These are phyloP conservation scores for Aphelenchoides fujianensis DNA, from an alignment of 1,140 invertebrate genomes.

Conservation along the genomic window DNA sequence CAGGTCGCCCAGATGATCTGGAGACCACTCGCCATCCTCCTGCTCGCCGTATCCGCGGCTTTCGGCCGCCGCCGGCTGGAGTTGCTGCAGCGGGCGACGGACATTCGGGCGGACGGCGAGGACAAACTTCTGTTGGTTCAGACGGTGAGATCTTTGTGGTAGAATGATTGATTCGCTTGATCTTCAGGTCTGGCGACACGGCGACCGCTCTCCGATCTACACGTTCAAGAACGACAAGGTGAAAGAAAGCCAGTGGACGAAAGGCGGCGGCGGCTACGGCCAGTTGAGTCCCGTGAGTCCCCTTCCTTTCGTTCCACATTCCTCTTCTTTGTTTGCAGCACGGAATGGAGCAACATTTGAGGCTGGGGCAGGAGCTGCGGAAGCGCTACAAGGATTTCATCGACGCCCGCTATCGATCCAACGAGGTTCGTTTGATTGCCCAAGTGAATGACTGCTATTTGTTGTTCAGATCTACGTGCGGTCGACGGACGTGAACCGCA, in stretches of 20 bases:
- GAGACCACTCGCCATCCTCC: too few species aligned
- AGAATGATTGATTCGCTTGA: constrained; percentile 3
- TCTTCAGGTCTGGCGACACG: neutral
- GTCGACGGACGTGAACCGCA: constrained; percentile 16
- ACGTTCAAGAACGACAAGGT: neutral
- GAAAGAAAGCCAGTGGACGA: neutral
- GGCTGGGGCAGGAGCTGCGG: neutral
- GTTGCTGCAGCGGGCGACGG: too few species aligned
- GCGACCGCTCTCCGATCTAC: neutral
- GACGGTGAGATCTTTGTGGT: too few species aligned
- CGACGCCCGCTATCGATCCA: neutral
- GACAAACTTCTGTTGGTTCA: too few species aligned
- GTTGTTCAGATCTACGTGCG: constrained; percentile 13
- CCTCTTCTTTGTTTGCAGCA: neutral
- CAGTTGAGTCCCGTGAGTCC: neutral
- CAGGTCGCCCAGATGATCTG: too few species aligned
- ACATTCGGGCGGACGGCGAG: too few species aligned
- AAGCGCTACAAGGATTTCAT: neutral
- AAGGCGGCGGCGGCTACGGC: constrained; percentile 1
- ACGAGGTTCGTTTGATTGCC: neutral
- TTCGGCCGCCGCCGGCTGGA: too few species aligned
- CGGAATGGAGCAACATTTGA: neutral
- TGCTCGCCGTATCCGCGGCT: too few species aligned
- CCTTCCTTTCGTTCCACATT: neutral
- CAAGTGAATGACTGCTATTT: neutral